Evolutionary conservation across 2,888 invertebrate genomes (phyloP).

Genomic region (Lobophora halterata): DNA sequence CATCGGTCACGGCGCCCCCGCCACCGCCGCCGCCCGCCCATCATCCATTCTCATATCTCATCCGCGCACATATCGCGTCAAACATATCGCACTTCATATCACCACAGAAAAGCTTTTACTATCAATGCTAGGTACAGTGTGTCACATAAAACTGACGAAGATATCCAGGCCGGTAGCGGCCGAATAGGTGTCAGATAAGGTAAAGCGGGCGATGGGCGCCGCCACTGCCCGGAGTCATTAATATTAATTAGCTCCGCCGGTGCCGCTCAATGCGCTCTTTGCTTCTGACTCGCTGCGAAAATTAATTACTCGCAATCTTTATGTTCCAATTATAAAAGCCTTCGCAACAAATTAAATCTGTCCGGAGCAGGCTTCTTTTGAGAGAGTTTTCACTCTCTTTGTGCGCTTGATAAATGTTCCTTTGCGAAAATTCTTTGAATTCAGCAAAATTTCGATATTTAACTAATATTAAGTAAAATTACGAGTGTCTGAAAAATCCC

Average conservation of each 20-base stretch:
- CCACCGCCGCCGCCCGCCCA: slow-evolving; percentile 32
- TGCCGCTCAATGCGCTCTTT: slow-evolving; percentile 70
- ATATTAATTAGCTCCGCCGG: slow-evolving; percentile 77
- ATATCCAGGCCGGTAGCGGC: slow-evolving; percentile 18
- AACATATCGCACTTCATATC: slow-evolving; percentile 35
- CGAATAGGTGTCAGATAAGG: slow-evolving; percentile 57
- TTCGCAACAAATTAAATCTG: slow-evolving; percentile 82
- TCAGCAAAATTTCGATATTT: slow-evolving; percentile 67
- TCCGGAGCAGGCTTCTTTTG: slow-evolving; percentile 78
- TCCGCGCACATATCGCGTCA: slow-evolving; percentile 36
- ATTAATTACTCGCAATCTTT: slow-evolving; percentile 81
- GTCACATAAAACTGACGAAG: slow-evolving; percentile 30
- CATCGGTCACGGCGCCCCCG: slow-evolving; percentile 63
- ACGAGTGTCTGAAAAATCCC: slow-evolving; percentile 56
- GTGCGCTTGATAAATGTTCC: slow-evolving; percentile 80
- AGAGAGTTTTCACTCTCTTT: slow-evolving; percentile 80
- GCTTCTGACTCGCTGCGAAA: slow-evolving; percentile 80
- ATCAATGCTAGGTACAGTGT: slow-evolving; percentile 24
- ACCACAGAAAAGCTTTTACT: slow-evolving; percentile 33
- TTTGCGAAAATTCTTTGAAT: slow-evolving; percentile 72
- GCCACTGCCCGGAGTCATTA: slow-evolving; percentile 73
- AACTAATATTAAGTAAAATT: slow-evolving; percentile 68
- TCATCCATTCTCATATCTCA: slow-evolving; percentile 48
- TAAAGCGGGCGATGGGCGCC: slow-evolving; percentile 55
- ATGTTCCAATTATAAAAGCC: slow-evolving; percentile 81